A percentile compares a stretch with the other conserved stretches of the same genome.
These are phyloP conservation scores for Mus minutoides DNA, from an alignment of 2,797 vertebrate genomes.

Conservation along the genomic window DNA sequence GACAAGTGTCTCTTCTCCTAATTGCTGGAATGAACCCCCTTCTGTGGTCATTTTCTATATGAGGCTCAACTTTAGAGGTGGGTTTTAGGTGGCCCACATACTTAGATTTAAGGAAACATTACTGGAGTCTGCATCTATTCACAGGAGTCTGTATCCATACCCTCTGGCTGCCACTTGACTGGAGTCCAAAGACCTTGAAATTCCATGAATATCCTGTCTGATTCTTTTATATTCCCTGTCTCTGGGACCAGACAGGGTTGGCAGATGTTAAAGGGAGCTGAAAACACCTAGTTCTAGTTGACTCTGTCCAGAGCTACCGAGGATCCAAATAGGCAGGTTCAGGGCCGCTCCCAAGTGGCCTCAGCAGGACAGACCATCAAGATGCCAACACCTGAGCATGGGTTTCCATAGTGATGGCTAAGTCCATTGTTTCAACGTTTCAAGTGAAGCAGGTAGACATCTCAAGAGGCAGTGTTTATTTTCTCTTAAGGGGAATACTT, in stretches of 20 bases:
- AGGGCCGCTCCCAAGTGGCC: background rate
- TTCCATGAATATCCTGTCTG: accelerated
- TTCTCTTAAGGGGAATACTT: background rate
- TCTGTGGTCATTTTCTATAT: background rate
- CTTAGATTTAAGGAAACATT: background rate
- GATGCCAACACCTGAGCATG: background rate
- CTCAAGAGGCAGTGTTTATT: background rate
- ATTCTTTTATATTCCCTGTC: background rate
- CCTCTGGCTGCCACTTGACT: background rate
- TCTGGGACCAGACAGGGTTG: background rate
- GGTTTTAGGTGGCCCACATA: background rate
- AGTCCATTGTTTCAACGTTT: conserved; percentile 38
- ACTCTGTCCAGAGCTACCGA: background rate
- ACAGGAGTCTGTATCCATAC: background rate
- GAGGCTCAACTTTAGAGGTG: background rate
- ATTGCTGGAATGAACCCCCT: too few relatives aligned
- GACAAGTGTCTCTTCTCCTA: background rate
- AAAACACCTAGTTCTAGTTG: background rate
- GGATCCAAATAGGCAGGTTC: background rate
- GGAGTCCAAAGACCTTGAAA: background rate
- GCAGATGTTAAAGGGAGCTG: background rate
- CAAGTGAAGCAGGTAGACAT: background rate
- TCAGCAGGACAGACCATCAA: background rate
- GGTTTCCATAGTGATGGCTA: conserved; percentile 58
- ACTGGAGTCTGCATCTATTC: background rate